Evolutionary conservation across 1,140 invertebrate species (phyloP).

Genomic region (Diachasma alloeum): DNA sequence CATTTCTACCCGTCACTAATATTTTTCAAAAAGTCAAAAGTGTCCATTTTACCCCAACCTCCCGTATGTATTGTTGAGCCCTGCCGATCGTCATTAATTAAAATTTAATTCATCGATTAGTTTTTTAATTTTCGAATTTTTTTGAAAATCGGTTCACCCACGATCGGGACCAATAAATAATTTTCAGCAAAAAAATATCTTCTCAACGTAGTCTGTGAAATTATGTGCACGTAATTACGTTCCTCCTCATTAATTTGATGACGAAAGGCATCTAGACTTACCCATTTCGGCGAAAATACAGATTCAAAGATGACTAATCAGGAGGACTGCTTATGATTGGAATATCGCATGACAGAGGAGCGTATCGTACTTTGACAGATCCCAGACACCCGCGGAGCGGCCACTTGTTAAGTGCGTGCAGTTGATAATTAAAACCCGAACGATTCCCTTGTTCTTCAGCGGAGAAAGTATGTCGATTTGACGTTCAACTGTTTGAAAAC

Average conservation of each 20-base stretch:
- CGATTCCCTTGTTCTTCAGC: too few species aligned
- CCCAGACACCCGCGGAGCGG: not conserved
- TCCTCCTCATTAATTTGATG: not conserved
- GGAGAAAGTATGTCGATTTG: too few species aligned
- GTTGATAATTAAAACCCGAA: not conserved
- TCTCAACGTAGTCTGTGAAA: not conserved
- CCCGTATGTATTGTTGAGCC: too few species aligned
- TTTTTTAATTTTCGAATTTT: too few species aligned
- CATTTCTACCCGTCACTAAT: too few species aligned
- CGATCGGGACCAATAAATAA: too few species aligned
- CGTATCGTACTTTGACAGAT: conserved; percentile 21
- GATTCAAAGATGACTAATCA: conserved; percentile 1
- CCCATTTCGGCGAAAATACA: conserved; percentile 18
- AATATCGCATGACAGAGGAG: conserved; percentile 32
- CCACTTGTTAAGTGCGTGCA: not conserved
- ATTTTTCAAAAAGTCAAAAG: too few species aligned
- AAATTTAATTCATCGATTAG: too few species aligned
- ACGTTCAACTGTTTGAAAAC: too few species aligned
- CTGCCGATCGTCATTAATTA: too few species aligned
- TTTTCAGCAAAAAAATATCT: not conserved
- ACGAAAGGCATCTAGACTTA: not conserved
- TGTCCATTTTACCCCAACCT: too few species aligned
- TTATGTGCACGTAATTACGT: not conserved
- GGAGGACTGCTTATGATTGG: not conserved
- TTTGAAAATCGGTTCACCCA: too few species aligned